Conservation (phyloP, 2,113 vertebrate genomes). For the Nycticebus coucang region DNA sequence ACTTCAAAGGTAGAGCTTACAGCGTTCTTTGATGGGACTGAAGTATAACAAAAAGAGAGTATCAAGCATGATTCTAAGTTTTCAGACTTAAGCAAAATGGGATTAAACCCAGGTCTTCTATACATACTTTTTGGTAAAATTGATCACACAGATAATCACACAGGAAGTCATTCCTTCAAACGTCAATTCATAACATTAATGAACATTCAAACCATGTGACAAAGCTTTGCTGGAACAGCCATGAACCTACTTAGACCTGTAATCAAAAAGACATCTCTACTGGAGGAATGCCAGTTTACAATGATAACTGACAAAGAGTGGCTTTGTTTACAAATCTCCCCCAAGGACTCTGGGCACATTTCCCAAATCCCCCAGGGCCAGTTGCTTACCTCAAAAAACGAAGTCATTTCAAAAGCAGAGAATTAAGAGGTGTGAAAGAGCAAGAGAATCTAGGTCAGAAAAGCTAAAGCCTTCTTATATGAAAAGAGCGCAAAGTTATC, state of each 20-base stretch:
- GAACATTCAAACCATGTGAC: background rate
- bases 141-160: background rate
- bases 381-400: constrained; percentile 27
- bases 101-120: background rate
- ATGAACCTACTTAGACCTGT: background rate
- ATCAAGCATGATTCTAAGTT: background rate
- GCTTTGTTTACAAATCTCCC: constrained; percentile 11
- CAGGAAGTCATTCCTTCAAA: background rate
- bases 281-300: background rate
- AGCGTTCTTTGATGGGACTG: background rate
- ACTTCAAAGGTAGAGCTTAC: background rate
- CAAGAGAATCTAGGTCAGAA: constrained; percentile 43
- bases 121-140: background rate
- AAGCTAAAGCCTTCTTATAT: background rate
- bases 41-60: background rate
- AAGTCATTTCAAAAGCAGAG: constrained; percentile 53
- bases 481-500: constrained; percentile 10
- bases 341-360: background rate
- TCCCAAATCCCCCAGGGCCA: background rate
- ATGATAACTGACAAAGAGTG: background rate
- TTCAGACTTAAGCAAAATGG: background rate
- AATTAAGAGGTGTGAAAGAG: constrained; percentile 20
- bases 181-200: background rate
- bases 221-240: background rate
- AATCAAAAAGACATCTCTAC: background rate